Evolutionary conservation across 1,140 invertebrate species (phyloP).

Genomic region (Stratiolaelaps scimitus): DNA sequence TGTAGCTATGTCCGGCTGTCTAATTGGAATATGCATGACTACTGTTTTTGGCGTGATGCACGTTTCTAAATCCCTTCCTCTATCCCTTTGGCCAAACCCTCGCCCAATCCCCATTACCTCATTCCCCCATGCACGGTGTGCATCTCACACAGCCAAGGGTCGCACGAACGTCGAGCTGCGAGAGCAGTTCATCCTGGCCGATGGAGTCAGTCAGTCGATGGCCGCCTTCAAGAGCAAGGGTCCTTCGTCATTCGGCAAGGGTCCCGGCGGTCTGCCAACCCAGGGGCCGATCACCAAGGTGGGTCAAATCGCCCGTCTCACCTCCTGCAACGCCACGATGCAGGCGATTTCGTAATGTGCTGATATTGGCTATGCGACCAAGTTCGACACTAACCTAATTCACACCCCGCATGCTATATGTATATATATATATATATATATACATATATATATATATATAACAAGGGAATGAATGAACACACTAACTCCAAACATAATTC

Average conservation of each 20-base stretch:
- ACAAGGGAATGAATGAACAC: no score
- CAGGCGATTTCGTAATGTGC: no score
- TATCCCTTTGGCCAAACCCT: conserved; percentile 35
- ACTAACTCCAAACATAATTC: no score
- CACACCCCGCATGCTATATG: no score
- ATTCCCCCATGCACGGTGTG: conserved; percentile 34
- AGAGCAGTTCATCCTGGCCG: conserved; percentile 94
- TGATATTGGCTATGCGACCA: no score
- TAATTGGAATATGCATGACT: neutral
- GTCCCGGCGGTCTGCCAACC: conserved; percentile 30
- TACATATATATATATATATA: no score
- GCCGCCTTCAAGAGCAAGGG: conserved; percentile 74
- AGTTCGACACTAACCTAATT: no score
- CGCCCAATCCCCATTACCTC: conserved; percentile 32
- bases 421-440: no score
- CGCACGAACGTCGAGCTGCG: conserved; percentile 96
- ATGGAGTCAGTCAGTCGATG: conserved; percentile 94
- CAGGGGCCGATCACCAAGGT: conserved; percentile 58
- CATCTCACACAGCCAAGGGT: conserved; percentile 68
- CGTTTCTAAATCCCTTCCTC: conserved; percentile 35
- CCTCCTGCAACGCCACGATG: no score
- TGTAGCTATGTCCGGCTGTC: no score
- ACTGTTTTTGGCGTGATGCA: conserved; percentile 31
- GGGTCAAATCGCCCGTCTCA: conserved; percentile 30
- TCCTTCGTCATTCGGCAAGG: conserved; percentile 48